These are phyloP conservation scores for Drosophila setifemur DNA, from an alignment of 1,140 invertebrate species.

Conservation along the genomic window DNA sequence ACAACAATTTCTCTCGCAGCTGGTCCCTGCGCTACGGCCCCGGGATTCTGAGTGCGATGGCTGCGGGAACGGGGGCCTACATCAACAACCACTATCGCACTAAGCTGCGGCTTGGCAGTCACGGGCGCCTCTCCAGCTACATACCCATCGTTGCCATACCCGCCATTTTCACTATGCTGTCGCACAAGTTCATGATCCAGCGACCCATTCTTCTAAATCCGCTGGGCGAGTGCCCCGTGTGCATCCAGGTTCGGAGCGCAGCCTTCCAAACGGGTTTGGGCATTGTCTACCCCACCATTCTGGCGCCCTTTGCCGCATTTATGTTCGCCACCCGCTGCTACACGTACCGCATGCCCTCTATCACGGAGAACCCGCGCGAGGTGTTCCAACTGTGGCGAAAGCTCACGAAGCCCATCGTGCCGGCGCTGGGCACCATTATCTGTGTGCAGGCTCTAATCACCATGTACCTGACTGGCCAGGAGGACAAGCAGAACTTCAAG, in stretches of 20 bases:
- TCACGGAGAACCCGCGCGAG: conserved; percentile 81
- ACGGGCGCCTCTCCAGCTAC: conserved; percentile 81
- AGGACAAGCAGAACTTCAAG: conserved; percentile 78
- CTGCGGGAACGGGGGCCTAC: conserved; percentile 76
- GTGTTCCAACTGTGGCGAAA: conserved; percentile 79
- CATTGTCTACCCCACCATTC: conserved; percentile 79
- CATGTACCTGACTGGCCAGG: conserved; percentile 81
- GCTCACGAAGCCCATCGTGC: conserved; percentile 79
- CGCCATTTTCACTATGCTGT: conserved; percentile 73
- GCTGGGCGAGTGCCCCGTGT: conserved; percentile 80
- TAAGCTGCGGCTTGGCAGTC: conserved; percentile 72
- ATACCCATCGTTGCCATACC: conserved; percentile 82
- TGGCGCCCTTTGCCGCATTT: conserved; percentile 82
- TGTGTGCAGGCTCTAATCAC: conserved; percentile 80
- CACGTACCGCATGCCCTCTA: conserved; percentile 83
- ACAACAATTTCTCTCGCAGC: conserved; percentile 41
- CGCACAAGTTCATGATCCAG: conserved; percentile 82
- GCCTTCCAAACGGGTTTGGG: conserved; percentile 77
- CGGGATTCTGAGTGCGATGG: conserved; percentile 62
- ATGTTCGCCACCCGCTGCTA: conserved; percentile 83
- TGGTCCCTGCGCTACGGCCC: conserved; percentile 81
- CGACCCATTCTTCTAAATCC: conserved; percentile 71
- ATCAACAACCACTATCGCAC: conserved; percentile 82
- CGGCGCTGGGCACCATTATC: conserved; percentile 73
- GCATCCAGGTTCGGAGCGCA: conserved; percentile 81